Percentiles rank a stretch among this genome's conserved stretches.
These are phyloP conservation scores for Nymphalis io DNA, from an alignment of 1,140 invertebrate genomes.

Conservation along the genomic window DNA sequence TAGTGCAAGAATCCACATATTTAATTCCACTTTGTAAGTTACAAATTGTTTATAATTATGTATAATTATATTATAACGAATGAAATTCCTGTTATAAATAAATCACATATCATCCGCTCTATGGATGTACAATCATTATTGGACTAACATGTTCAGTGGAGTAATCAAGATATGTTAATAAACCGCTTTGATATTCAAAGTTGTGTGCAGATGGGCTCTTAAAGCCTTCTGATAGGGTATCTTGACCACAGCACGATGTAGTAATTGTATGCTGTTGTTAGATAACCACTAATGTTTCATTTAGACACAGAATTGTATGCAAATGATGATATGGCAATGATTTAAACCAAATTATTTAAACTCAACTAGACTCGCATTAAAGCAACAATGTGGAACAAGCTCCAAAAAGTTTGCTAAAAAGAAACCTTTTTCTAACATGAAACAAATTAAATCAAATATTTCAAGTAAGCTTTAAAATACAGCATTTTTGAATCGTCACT, in stretches of 20 bases:
- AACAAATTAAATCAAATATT: too few relatives aligned
- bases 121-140: conserved; percentile 19
- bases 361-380: too few relatives aligned
- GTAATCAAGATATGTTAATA: conserved; percentile 36
- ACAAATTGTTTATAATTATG: too few relatives aligned
- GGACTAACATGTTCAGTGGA: conserved; percentile 14
- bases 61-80: too few relatives aligned
- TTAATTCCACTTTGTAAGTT: too few relatives aligned
- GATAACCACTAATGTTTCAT: conserved; percentile 14
- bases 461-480: too few relatives aligned
- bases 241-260: conserved; percentile 12
- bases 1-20: too few relatives aligned
- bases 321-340: background rate
- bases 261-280: conserved; percentile 7
- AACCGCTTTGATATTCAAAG: conserved; percentile 26
- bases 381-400: too few relatives aligned
- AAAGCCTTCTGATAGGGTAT: conserved; percentile 3
- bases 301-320: background rate
- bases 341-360: background rate
- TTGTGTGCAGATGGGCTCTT: conserved; percentile 20
- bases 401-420: too few relatives aligned
- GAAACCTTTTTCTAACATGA: too few relatives aligned
- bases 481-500: too few relatives aligned
- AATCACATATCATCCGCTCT: conserved; percentile 5
- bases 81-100: too few relatives aligned